Evolutionary conservation across 2,113 vertebrate genomes (phyloP), one percentile per base, ranked within the genome.

Genomic region (Oceanites oceanicus): DNA sequence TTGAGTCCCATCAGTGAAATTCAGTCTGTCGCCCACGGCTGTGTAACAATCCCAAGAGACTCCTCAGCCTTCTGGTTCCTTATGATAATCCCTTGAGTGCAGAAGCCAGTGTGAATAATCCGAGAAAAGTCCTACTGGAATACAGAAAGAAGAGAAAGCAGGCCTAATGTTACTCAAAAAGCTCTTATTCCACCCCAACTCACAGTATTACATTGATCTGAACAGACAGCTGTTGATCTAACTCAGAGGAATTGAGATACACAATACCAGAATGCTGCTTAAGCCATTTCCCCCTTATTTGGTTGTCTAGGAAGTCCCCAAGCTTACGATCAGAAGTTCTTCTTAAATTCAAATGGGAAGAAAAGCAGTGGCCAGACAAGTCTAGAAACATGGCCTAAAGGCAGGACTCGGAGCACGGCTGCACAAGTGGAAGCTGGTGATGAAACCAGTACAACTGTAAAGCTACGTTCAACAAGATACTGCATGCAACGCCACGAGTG

Each of bases 1-100:
- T 79, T 95, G 78, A 96, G 84, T 90, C 87, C 81, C 90, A 92
- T 82, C 81, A 96, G 91, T 91, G 84, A 91, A 85, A 95, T 75
- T 94, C 90, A 78, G 89, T 56, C 72, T 91, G 94, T 81, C 10
- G 9, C 93, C 76, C 76, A 78, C 10, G 21, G 90, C 82, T 92
- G 53, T 58, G 40, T 38, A 91, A 94, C 78, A 93, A 83, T 62
- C 49, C 81, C 85, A 90, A 90, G 62, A 81, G 47, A 87, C 56
- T 78, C 56, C 66, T 95, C 66, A 93, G 81, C 85, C 62, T 92
- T 88, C 85, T 90, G 78, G 84, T 66, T 94, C 84, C 74, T 95
- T 79, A 82, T 20, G 36, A 92, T 76, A 95, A 94, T 58, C 81
- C 45, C 77, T 62, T n/a, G 77, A 87, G 74, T 73, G 62, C 10